These are phyloP conservation scores for Pseudomyrmex concolor DNA, from an alignment of 1,140 invertebrate species.

Conservation along the genomic window DNA sequence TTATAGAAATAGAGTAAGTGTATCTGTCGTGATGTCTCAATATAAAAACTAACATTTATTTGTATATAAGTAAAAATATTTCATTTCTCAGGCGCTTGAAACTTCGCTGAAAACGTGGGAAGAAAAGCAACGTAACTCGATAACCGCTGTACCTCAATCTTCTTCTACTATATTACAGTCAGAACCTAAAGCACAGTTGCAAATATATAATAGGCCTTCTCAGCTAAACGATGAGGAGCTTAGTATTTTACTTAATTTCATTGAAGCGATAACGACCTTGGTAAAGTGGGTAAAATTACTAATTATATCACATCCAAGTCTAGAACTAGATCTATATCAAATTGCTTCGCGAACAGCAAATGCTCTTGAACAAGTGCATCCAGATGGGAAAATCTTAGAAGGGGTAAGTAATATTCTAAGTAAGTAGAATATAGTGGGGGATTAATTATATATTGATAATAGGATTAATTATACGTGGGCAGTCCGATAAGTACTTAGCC, in stretches of 20 bases:
- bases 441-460: too few species aligned
- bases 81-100: constrained; percentile 90
- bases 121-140: constrained; percentile 93
- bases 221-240: constrained; percentile 89
- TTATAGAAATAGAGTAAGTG: constrained; percentile 92
- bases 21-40: constrained; percentile 13
- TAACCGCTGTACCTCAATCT: constrained; percentile 81
- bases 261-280: constrained; percentile 92
- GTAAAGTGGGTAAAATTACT: constrained; percentile 93
- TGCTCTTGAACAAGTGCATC: constrained; percentile 92
- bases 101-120: constrained; percentile 96
- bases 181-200: constrained; percentile 69
- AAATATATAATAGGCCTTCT: constrained; percentile 73
- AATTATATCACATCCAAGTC: constrained; percentile 87
- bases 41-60: constrained; percentile 15
- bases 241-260: constrained; percentile 90
- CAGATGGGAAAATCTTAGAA: constrained; percentile 91
- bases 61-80: constrained; percentile 2
- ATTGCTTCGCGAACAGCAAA: constrained; percentile 90
- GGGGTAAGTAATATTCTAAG: constrained; percentile 86
- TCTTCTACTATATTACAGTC: constrained; percentile 79
- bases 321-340: constrained; percentile 90
- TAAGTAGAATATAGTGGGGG: background rate
- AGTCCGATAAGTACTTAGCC: too few species aligned
- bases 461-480: background rate